phyloP scores from a whole-genome alignment of 2,888 invertebrate species.

The Epirrhoe tristata region DNA sequence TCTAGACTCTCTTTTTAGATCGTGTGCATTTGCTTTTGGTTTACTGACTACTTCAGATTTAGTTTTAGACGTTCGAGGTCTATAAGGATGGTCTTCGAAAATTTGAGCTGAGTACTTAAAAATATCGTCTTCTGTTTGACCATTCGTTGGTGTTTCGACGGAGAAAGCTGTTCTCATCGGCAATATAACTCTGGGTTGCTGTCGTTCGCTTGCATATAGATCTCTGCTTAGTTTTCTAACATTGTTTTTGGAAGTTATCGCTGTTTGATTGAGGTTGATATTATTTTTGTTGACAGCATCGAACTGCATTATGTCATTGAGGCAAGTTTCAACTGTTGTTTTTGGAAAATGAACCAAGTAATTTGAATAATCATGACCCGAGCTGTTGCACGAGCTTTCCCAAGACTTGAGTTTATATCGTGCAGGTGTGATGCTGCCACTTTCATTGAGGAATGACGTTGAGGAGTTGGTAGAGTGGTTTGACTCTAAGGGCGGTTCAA shows the following conservation, averaged over 20 bases:
- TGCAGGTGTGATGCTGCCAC: slow-evolving; percentile 15
- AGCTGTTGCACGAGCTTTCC: slow-evolving; percentile 44
- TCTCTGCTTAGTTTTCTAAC: background rate
- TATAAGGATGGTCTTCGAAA: slow-evolving; percentile 5
- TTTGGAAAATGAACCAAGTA: slow-evolving; percentile 43
- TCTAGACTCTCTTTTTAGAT: background rate
- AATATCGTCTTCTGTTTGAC: background rate
- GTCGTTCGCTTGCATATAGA: slow-evolving; percentile 1
- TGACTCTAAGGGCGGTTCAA: slow-evolving; percentile 20
- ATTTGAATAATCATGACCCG: slow-evolving; percentile 39
- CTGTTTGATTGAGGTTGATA: background rate
- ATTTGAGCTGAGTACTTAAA: slow-evolving; percentile 10
- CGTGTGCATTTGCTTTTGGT: slow-evolving; percentile 3
- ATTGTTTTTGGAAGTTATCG: slow-evolving; percentile 10
- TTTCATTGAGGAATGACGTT: slow-evolving; percentile 29
- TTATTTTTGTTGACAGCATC: slow-evolving; percentile 30
- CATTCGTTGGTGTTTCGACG: slow-evolving; percentile 3
- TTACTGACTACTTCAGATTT: background rate
- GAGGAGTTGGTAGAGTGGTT: slow-evolving; percentile 36
- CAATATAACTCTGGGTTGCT: background rate
- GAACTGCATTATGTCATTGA: slow-evolving; percentile 41
- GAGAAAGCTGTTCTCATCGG: slow-evolving; percentile 8
- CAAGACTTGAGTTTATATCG: slow-evolving; percentile 28
- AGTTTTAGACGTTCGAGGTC: background rate
- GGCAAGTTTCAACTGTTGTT: slow-evolving; percentile 38